Base-by-base conservation (phyloP, 1,140 invertebrate genomes). In the Maconellicoccus hirsutus region DNA sequence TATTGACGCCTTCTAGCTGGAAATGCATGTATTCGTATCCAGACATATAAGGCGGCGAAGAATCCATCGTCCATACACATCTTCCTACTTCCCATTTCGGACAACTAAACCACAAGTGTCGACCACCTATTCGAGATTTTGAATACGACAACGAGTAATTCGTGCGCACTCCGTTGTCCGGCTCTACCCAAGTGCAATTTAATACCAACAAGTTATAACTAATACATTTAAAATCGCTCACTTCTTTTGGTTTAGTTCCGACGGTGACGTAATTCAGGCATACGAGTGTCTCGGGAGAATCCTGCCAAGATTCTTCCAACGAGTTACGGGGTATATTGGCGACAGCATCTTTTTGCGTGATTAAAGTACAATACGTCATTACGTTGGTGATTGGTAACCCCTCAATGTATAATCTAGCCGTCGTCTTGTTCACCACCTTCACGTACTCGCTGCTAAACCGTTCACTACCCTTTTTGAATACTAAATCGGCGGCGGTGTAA, bases 231-330 rank as follows among this genome's bases (percentile, higher is more conserved):
- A n/a, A n/a, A n/a, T n/a, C n/a, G n/a, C n/a, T n/a, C n/a, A n/a
- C n/a, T n/a, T n/a, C n/a, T n/a, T n/a, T n/a, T n/a, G n/a, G 70
- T 82, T 83, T 78, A 83, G 82, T 80, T 77, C 83, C 83, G 73
- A 84, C 77, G 59, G 77, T 75, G 73, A 84, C 82, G 74, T 78
- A 80, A 74, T 84, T 84, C 2, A 83, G 75, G 75, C 83, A 84
- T 29, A 84, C 80, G 4, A 61, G 19, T 59, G 7, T 74, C 4
- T 61, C 16, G 6, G 6, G 21, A 7, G 4, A 10, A 61, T 6
- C 59, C 74, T 71, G 10, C 3, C 10, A 16, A 8, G 59, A 6
- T 22, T 10, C 59, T 61, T 33, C 76, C 76, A 72, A 76, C 76
- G 21, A 77, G 29, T 16, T 33, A 70, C 10, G n/a, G 25, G 33